Percentiles rank a stretch among this genome's conserved stretches.
Conservation (phyloP, 2,797 vertebrate species). For the Cirrhinus molitorella region DNA sequence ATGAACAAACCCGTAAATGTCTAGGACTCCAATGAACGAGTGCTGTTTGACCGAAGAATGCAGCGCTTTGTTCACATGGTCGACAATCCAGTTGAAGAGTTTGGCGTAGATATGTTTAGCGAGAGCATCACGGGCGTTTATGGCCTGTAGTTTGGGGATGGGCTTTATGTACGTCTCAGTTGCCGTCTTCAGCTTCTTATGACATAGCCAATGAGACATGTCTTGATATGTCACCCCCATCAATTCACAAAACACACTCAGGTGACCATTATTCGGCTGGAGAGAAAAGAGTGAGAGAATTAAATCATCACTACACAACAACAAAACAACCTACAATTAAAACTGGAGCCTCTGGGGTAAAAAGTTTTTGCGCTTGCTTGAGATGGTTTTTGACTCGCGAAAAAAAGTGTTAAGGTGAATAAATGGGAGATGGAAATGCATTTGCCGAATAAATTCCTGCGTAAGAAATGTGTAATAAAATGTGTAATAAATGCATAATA, state of each 20-base stretch:
- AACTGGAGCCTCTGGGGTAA: not conserved
- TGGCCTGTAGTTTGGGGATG: constrained; percentile 91
- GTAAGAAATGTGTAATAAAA: too few relatives aligned
- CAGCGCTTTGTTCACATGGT: constrained; percentile 93
- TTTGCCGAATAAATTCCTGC: too few relatives aligned
- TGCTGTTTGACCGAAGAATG: constrained; percentile 90
- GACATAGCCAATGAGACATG: constrained; percentile 98
- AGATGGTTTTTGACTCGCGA: too few relatives aligned
- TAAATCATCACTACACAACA: not conserved
- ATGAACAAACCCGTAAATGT: constrained; percentile 92
- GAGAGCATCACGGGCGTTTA: constrained; percentile 93
- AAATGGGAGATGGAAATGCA: too few relatives aligned
- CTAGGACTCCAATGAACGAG: constrained; percentile 97
- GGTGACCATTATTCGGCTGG: constrained; percentile 90
- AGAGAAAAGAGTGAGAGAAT: not conserved
- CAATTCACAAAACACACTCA: constrained; percentile 91
- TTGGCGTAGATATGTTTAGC: constrained; percentile 98
- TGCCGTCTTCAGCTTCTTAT: constrained; percentile 94
- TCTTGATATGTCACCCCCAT: constrained; percentile 95
- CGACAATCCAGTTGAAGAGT: constrained; percentile 98
- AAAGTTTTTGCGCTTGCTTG: too few relatives aligned
- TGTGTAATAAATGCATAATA: too few relatives aligned
- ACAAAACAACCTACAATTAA: not conserved
- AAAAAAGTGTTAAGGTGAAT: too few relatives aligned
- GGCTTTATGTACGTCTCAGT: constrained; percentile 96